Evolutionary conservation across 2,113 vertebrate species (phyloP).

Genomic region (Spermophilus dauricus): DNA sequence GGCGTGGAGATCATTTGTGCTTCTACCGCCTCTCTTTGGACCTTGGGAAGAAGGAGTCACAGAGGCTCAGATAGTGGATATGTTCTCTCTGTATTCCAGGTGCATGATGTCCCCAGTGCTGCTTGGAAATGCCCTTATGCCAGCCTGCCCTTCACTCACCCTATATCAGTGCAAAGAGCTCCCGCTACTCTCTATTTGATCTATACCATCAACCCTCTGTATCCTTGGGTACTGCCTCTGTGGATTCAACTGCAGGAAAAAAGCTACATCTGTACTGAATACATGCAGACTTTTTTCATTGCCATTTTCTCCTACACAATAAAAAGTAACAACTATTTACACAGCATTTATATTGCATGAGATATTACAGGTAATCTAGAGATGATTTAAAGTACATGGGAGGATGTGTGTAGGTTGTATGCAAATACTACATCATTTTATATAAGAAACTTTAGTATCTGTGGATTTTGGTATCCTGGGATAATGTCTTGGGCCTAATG

Average conservation of each 20-base stretch:
- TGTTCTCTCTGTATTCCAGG: background rate
- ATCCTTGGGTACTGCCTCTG: background rate
- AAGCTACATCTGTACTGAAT: background rate
- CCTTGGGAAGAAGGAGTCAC: background rate
- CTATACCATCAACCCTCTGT: background rate
- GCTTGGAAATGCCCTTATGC: background rate
- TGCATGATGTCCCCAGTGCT: background rate
- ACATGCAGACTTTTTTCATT: background rate
- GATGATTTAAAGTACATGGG: background rate
- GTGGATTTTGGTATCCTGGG: background rate
- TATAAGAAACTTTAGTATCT: background rate
- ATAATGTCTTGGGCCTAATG: background rate
- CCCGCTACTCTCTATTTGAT: background rate
- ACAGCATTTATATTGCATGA: background rate
- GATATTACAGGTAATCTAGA: background rate
- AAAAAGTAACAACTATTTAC: background rate
- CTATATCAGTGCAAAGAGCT: rapidly evolving
- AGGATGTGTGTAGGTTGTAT: background rate
- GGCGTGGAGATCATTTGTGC: background rate
- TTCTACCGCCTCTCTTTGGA: background rate
- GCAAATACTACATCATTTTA: background rate
- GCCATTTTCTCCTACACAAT: background rate
- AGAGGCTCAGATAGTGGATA: background rate
- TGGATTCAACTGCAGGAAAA: background rate
- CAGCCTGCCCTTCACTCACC: background rate